Conservation (phyloP, 2,888 invertebrate genomes). For the Oscheius sp. region DNA sequence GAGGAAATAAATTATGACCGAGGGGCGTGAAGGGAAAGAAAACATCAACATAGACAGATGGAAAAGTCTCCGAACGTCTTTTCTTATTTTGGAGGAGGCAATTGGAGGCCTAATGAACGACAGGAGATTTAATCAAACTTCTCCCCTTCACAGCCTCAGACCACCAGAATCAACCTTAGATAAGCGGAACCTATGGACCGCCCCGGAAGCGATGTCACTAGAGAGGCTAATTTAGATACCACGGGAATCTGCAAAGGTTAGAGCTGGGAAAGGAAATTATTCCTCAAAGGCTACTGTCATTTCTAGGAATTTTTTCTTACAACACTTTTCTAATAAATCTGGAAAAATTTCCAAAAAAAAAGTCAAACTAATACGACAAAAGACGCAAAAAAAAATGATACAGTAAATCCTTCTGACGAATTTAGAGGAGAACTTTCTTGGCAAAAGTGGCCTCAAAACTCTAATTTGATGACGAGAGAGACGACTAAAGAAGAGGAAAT, state of each 20-base stretch:
- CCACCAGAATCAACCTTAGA: not conserved
- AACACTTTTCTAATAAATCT: not conserved
- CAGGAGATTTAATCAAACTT: slow-evolving; percentile 2
- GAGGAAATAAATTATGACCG: no score
- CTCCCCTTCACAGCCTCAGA: not conserved
- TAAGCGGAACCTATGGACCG: not conserved
- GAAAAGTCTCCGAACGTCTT: no score
- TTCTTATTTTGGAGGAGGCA: not conserved
- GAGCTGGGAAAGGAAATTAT: not conserved
- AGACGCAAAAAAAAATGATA: no score
- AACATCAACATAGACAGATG: no score
- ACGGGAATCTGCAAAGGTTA: not conserved
- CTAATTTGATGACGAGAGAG: no score
- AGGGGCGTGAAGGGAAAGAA: no score
- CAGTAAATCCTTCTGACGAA: no score
- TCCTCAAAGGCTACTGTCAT: not conserved
- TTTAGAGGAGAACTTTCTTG: no score
- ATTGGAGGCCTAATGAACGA: slow-evolving; percentile 6
- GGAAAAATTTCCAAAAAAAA: no score
- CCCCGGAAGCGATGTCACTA: not conserved
- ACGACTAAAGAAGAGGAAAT: no score
- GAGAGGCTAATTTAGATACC: not conserved
- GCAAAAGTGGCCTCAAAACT: no score
- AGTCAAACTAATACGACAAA: no score
- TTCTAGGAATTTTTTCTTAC: not conserved